Conservation (phyloP, 2,888 invertebrate genomes). For the Atherix ibis region DNA sequence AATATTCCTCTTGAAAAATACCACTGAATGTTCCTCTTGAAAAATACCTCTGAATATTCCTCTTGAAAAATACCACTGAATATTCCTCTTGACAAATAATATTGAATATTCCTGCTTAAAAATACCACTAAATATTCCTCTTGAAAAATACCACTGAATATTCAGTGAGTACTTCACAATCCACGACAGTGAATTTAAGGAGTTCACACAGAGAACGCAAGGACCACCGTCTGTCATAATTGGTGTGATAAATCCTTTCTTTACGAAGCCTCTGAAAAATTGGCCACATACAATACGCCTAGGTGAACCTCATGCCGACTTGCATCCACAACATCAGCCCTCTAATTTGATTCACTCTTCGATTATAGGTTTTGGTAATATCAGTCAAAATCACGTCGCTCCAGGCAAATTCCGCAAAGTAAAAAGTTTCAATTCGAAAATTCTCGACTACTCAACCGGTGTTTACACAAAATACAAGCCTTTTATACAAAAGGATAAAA, state of each 20-base stretch:
- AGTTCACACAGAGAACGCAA: slow-evolving; percentile 51
- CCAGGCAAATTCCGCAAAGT: slow-evolving; percentile 36
- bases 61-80: no score
- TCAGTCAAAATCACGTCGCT: slow-evolving; percentile 4
- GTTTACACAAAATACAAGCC: slow-evolving; percentile 80
- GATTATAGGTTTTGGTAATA: slow-evolving; percentile 4
- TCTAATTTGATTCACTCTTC: slow-evolving; percentile 1
- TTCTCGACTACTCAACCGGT: slow-evolving; percentile 57
- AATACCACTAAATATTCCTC: no score
- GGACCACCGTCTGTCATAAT: slow-evolving; percentile 68
- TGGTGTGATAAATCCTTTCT: slow-evolving; percentile 99
- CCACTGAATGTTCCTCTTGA: no score
- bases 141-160: no score
- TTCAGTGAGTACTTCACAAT: slow-evolving; percentile 99
- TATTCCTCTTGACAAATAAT: no score
- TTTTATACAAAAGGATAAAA: slow-evolving; percentile 85
- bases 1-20: no score
- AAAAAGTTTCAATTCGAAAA: slow-evolving; percentile 33
- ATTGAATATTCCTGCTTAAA: no score
- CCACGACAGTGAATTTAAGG: slow-evolving; percentile 97
- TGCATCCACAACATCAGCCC: background rate
- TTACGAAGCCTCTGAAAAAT: slow-evolving; percentile 93
- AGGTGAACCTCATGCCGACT: slow-evolving; percentile 37
- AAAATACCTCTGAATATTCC: no score
- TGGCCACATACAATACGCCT: slow-evolving; percentile 96